These are phyloP conservation scores for Styela plicata DNA, from an alignment of 23 tunicate species.

Conservation along the genomic window DNA sequence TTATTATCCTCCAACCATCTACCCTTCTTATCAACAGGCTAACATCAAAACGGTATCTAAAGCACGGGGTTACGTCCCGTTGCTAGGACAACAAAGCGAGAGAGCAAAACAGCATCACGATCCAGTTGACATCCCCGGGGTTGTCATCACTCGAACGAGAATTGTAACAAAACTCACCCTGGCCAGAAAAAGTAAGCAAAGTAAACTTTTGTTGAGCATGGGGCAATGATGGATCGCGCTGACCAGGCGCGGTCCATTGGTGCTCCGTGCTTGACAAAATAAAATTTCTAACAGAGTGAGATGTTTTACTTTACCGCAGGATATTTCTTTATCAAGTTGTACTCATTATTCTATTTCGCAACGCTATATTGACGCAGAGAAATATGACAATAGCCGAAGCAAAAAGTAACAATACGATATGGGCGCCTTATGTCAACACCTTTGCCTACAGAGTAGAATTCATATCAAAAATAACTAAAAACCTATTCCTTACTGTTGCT, in stretches of 20 bases:
- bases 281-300: too few relatives aligned
- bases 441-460: background rate
- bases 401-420: background rate
- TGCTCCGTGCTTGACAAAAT: too few relatives aligned
- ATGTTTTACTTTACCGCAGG: too few relatives aligned
- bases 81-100: background rate
- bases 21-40: background rate
- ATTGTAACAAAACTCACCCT: background rate
- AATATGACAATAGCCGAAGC: background rate
- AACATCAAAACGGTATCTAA: background rate
- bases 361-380: background rate
- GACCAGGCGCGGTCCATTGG: too few relatives aligned
- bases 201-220: too few relatives aligned
- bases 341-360: background rate
- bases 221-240: too few relatives aligned
- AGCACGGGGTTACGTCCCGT: background rate
- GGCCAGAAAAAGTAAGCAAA: too few relatives aligned
- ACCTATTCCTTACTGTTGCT: background rate
- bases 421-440: background rate
- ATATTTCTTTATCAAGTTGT: background rate
- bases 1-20: background rate
- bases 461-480: background rate
- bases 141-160: background rate
- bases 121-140: background rate
- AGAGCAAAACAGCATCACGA: background rate